Percentiles rank a stretch among this genome's conserved stretches.
Conservation (phyloP, 2,797 vertebrate species). For the Amniataba percoides region DNA sequence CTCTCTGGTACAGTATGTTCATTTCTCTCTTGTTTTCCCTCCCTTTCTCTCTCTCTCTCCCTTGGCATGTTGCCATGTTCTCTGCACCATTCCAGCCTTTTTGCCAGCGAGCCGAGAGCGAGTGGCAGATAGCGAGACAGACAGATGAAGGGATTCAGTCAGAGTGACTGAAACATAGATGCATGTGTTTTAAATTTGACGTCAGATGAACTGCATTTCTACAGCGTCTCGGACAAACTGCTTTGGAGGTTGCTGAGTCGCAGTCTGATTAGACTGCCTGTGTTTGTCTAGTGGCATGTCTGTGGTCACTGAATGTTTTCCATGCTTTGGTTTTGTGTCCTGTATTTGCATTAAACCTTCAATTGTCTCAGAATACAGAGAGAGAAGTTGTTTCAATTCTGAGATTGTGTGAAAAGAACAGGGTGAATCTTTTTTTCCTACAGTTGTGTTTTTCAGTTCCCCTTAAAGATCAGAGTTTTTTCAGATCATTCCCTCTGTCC, state of each 20-base stretch:
- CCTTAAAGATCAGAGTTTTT: conserved; percentile 8
- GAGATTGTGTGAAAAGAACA: neutral
- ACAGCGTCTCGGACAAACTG: neutral
- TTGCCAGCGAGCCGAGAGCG: conserved; percentile 6
- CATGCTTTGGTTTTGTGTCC: conserved; percentile 3
- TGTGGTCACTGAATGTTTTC: conserved; percentile 5
- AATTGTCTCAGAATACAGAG: conserved; percentile 1
- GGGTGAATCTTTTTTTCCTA: neutral
- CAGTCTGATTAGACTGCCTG: conserved; percentile 25
- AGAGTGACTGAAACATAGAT: conserved; percentile 4
- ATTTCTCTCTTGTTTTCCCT: conserved; percentile 20
- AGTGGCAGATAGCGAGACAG: conserved; percentile 14
- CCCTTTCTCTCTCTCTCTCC: neutral
- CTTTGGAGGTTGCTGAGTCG: conserved; percentile 5
- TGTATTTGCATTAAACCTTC: conserved; percentile 19
- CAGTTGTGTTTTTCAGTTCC: conserved; percentile 18
- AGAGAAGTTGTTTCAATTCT: neutral
- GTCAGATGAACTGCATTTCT: conserved; percentile 16
- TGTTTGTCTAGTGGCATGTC: conserved; percentile 9
- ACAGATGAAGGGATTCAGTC: conserved; percentile 21
- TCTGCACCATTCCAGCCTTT: conserved; percentile 51
- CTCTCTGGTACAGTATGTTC: conserved; percentile 47
- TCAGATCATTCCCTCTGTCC: neutral
- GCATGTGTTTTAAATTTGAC: conserved; percentile 38
- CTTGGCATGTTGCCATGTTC: conserved; percentile 52